A percentile compares a stretch with the other conserved stretches of the same genome.
phyloP scores from a whole-genome alignment of 2,888 invertebrate species.

The Synergus umbraculus region DNA sequence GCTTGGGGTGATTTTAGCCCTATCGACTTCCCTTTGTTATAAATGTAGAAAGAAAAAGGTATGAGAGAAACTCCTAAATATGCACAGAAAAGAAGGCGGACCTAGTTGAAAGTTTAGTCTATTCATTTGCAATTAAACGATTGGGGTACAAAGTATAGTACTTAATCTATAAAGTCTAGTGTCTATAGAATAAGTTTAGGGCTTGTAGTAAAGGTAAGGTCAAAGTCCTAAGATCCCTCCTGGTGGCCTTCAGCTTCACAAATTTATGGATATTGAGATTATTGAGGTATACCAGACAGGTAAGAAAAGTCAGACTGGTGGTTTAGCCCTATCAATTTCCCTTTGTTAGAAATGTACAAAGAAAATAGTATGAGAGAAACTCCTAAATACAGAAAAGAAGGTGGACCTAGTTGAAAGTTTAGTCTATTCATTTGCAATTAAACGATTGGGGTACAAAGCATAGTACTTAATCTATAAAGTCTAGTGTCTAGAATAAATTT shows the following conservation, averaged over 20 bases:
- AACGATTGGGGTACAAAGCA: not conserved
- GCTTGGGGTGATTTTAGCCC: too few species aligned
- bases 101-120: not conserved
- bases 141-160: not conserved
- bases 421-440: not conserved
- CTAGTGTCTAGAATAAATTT: not conserved
- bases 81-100: not conserved
- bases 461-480: not conserved
- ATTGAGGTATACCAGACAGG: not conserved
- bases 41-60: conserved; percentile 18
- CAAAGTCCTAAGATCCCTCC: too few species aligned
- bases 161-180: not conserved
- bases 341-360: conserved; percentile 24
- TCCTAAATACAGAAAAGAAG: not conserved
- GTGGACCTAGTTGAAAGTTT: not conserved
- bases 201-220: too few species aligned
- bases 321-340: not conserved
- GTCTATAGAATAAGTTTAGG: not conserved
- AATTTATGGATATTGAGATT: not conserved
- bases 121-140: not conserved
- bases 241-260: not conserved
- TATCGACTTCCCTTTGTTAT: conserved; percentile 6
- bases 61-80: not conserved
- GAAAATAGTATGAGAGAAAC: not conserved
- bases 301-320: not conserved